These are phyloP conservation scores for Parnassius orleans DNA, from an alignment of 2,888 invertebrate genomes.

Conservation along the genomic window DNA sequence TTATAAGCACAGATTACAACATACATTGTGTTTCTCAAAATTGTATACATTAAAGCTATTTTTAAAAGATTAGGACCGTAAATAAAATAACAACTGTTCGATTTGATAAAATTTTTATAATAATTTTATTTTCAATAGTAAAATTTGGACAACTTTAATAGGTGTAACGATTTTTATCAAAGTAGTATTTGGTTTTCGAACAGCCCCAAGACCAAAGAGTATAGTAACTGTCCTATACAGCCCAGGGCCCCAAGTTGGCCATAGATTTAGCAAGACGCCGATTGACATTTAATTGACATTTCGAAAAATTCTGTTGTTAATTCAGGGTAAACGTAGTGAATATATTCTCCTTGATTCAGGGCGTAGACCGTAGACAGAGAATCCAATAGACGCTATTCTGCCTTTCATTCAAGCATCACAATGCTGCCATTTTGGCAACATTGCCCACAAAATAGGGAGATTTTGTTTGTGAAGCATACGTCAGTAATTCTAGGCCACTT, in stretches of 20 bases:
- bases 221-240: no score
- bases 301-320: no score
- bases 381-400: no score
- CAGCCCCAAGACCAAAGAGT: conserved; percentile 29
- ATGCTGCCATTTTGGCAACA: no score
- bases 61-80: background rate
- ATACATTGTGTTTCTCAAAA: background rate
- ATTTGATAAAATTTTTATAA: background rate
- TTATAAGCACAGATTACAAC: conserved; percentile 11
- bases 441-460: no score
- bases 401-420: no score
- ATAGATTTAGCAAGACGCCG: conserved; percentile 9
- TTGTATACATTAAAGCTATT: background rate
- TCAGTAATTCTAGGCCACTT: no score
- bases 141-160: background rate
- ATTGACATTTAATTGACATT: conserved; percentile 31
- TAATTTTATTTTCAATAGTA: background rate
- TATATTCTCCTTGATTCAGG: no score
- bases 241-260: no score
- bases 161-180: background rate
- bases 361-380: no score
- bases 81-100: background rate
- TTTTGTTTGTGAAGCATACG: no score
- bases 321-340: no score
- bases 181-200: conserved; percentile 15